A percentile compares a stretch with the other conserved stretches of the same genome.
Conservation (phyloP, 2,797 vertebrate genomes). For the Rhadinocentrus ornatus region DNA sequence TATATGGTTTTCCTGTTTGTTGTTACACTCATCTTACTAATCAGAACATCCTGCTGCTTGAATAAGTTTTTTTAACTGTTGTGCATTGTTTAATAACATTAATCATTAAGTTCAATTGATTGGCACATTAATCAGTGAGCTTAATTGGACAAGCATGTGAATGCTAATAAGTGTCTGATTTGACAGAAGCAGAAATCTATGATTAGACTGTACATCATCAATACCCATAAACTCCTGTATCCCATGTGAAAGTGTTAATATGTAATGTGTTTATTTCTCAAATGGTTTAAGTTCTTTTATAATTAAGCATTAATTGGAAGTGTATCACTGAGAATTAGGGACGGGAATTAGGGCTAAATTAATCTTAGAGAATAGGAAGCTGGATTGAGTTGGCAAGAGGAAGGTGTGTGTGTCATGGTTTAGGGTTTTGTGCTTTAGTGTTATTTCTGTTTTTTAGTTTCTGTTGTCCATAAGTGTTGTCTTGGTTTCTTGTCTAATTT, state of each 20-base stretch:
- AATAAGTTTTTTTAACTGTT: conserved; percentile 56
- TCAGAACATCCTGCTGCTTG: conserved; percentile 59
- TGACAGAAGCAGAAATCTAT: conserved; percentile 69
- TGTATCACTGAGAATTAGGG: conserved; percentile 49
- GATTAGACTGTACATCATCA: conserved; percentile 75
- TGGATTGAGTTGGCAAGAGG: conserved; percentile 26
- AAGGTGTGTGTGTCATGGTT: conserved; percentile 14
- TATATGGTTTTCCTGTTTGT: conserved; percentile 50
- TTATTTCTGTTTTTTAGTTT: too few relatives aligned
- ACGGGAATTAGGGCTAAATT: conserved; percentile 45
- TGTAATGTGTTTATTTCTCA: conserved; percentile 46
- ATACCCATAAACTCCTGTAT: conserved; percentile 64
- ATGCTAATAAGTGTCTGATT: conserved; percentile 73
- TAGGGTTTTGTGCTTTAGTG: too few relatives aligned
- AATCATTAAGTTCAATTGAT: conserved; percentile 75
- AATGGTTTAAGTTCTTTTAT: conserved; percentile 63
- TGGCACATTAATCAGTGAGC: conserved; percentile 71
- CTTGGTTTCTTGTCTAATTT: too few relatives aligned
- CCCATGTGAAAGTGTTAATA: conserved; percentile 51
- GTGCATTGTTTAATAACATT: conserved; percentile 65
- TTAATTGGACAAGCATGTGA: conserved; percentile 68
- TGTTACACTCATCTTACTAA: conserved; percentile 55
- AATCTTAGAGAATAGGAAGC: conserved; percentile 53
- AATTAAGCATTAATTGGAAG: conserved; percentile 72
- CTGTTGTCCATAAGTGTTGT: too few relatives aligned